Evolutionary conservation across 92 coral and sea anemone species (phyloP).

Genomic region (Palythoa heliodiscus): DNA sequence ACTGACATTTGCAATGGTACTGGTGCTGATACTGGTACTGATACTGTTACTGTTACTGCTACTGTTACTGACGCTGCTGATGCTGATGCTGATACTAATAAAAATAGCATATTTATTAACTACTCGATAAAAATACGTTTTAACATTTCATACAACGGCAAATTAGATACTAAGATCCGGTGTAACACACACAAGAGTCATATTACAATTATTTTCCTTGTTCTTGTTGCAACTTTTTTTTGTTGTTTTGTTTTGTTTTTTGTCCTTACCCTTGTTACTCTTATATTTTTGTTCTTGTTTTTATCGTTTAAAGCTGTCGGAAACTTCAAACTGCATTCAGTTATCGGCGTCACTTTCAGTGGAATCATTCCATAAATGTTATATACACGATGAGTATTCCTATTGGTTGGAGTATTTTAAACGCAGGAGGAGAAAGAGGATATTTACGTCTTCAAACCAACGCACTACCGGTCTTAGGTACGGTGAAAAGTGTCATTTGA

Average conservation of each 20-base stretch:
- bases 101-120: too few species aligned
- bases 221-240: too few species aligned
- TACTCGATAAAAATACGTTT: too few species aligned
- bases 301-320: constrained; percentile 52
- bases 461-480: constrained; percentile 6
- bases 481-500: neutral
- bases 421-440: constrained; percentile 50
- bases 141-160: too few species aligned
- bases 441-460: neutral
- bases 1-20: too few species aligned
- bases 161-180: too few species aligned
- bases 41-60: too few species aligned
- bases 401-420: constrained; percentile 86
- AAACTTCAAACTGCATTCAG: constrained; percentile 40
- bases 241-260: neutral
- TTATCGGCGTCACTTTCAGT: constrained; percentile 62
- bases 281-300: neutral
- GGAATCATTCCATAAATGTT: constrained; percentile 73
- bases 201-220: too few species aligned
- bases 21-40: too few species aligned
- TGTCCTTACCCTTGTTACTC: neutral
- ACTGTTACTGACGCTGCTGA: too few species aligned
- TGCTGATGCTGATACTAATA: too few species aligned
- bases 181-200: too few species aligned
- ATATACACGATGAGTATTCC: constrained; percentile 74